Base-by-base conservation (phyloP, 2,888 invertebrate genomes). In the Cephus nigrinus region DNA sequence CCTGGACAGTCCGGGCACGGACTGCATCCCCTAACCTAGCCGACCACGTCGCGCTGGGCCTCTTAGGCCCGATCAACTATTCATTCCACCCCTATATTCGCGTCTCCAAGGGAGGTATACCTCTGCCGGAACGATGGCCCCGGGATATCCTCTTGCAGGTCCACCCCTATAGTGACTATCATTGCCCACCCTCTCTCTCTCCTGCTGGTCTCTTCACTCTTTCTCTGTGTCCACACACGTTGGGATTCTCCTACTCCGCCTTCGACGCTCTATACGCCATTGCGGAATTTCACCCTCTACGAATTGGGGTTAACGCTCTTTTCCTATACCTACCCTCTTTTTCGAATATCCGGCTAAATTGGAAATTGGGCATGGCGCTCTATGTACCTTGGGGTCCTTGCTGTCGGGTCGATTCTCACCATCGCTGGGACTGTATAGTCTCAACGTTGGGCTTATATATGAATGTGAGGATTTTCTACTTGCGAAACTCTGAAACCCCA, bases 11-110 rank as follows among this genome's bases (percentile, higher is more conserved):
- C 82, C 80, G 80, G 82, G 80, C 80, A 80, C 83, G 82, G 84
- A 84, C 83, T 78, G 82, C 81, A 82, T 82, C 86, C 83, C 80
- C 81, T 78, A 55, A 55, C 23, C 23, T 55, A 23, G 77, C 79
- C 80, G 76, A 79, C 79, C 84, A 82, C 80, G 83, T 81, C 79
- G 81, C 82, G 80, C 82, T 81, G 81, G 82, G 82, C 85, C 86
- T 85, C 85, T 86, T 85, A 85, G 83, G 80, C 80, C 79, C 84
- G 82, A 87, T 88, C 82, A 84, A 86, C 84, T 87, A 86, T 87
- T 86, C 84, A 86, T 78, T 69, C 74, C 31, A 55, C 36, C 55
- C 75, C 75, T 69, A 75, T 78, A 78, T 78, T 35, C 75, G 69
- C 75, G 34, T 75, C 77, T 75, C 75, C 32, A 33, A 55, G 55